Evolutionary conservation across 2,113 vertebrate genomes (phyloP).

Genomic region (Atherinomorus stipes): DNA sequence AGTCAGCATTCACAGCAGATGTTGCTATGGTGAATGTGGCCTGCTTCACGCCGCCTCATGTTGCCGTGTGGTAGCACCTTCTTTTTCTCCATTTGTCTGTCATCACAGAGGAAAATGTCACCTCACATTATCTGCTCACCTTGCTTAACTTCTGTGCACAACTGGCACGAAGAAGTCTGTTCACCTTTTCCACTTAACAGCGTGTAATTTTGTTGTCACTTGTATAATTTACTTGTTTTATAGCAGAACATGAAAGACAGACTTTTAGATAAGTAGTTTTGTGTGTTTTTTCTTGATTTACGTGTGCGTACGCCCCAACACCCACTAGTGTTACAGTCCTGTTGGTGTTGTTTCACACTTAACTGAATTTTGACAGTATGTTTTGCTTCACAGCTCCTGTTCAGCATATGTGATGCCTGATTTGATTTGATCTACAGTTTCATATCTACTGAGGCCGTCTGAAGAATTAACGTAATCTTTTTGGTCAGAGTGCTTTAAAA

Average conservation of each 20-base stretch:
- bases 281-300: constrained; percentile 18
- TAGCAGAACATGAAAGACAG: neutral
- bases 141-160: neutral
- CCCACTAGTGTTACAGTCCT: constrained; percentile 42
- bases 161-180: neutral
- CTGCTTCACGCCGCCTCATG: constrained; percentile 14
- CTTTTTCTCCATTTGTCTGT: constrained; percentile 38
- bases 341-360: constrained; percentile 60
- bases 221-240: constrained; percentile 1
- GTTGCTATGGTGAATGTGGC: constrained; percentile 70
- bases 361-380: constrained; percentile 50
- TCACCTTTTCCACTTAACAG: neutral
- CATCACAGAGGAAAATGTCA: constrained; percentile 47
- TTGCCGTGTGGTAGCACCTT: constrained; percentile 57
- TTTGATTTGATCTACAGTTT: constrained; percentile 16
- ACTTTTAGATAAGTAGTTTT: constrained; percentile 11
- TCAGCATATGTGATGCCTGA: constrained; percentile 27
- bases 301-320: neutral
- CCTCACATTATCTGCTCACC: constrained; percentile 42
- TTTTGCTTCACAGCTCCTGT: constrained; percentile 44
- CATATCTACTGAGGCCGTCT: neutral
- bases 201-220: neutral
- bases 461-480: neutral
- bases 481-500: no score
- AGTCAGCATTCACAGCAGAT: constrained; percentile 53